Base-by-base conservation (phyloP, 1,140 invertebrate species). In the Rhizoglyphus robini region DNA sequence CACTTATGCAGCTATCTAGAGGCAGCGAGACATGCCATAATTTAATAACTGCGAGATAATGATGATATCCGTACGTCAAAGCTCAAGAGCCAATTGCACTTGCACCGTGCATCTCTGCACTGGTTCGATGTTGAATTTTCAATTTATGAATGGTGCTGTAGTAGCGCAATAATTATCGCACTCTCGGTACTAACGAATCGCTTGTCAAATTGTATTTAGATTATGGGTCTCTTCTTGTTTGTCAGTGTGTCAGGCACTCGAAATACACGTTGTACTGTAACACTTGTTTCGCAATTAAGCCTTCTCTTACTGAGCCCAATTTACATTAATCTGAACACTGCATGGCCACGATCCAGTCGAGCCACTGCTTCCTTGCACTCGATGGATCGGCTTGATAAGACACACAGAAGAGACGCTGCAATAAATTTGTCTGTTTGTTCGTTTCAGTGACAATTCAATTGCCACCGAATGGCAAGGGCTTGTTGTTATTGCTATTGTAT, bases 11-110 rank as follows among this genome's bases (percentile, higher is more conserved):
- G 15, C 15, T 23, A 46, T n/a, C n/a, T n/a, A 15, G 36, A 41
- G 36, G 36, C 36, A 18, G 8, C 36, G 23, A 54, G 51, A 54
- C 51, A 54, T 54, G 51, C 51, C 51, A 54, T 54, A 54, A 54
- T 54, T 54, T 54, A 54, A 54, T 54, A 54, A 54, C 51, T 54
- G 51, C 51, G 8, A 54, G 51, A 54, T 54, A 54, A 54, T 54
- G 51, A 54, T 54, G 51, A 54, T 54, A 54, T 54, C 8, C 23
- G 8, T 41, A 41, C 36, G 8, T 41, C 18, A 11, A 41, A 11
- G 36, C 36, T 11, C 36, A 11, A 41, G 36, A 41, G 18, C 36
- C 36, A 41, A 41, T 41, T 8, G 36, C 36, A 41, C 18, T 41
- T 41, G 36, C 8, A 41, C 18, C 8, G 18, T 41, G 18, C 8